phyloP scores from a whole-genome alignment of 2,797 vertebrate species.

The Anguilla anguilla region DNA sequence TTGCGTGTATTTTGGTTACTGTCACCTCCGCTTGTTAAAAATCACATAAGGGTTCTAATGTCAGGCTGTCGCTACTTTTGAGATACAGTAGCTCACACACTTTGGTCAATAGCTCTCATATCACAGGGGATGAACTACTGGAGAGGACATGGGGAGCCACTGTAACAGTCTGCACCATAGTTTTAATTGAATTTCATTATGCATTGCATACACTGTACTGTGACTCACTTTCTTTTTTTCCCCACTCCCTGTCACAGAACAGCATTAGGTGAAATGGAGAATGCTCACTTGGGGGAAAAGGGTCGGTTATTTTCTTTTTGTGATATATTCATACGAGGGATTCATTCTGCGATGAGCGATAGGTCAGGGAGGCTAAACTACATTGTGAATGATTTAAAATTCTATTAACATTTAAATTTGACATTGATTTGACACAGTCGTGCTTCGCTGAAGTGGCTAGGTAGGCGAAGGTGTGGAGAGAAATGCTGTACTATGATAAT shows the following conservation, averaged over 20 bases:
- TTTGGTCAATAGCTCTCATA: not conserved
- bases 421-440: slow-evolving; percentile 76
- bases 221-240: slow-evolving; percentile 27
- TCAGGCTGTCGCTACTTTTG: not conserved
- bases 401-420: slow-evolving; percentile 81
- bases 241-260: slow-evolving; percentile 26
- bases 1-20: not conserved
- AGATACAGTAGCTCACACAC: not conserved
- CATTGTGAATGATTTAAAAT: slow-evolving; percentile 76
- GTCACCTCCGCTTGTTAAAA: not conserved
- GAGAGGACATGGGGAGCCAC: slow-evolving; percentile 18
- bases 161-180: slow-evolving; percentile 15
- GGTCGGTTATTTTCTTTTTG: slow-evolving; percentile 49
- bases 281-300: slow-evolving; percentile 44
- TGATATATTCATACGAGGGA: slow-evolving; percentile 64
- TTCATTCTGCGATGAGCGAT: slow-evolving; percentile 61
- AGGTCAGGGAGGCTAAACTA: slow-evolving; percentile 72
- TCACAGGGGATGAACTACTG: slow-evolving; percentile 14
- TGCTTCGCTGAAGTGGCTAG: slow-evolving; percentile 56
- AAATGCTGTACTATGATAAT: slow-evolving; percentile 47
- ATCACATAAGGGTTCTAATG: not conserved
- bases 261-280: slow-evolving; percentile 29
- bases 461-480: slow-evolving; percentile 45
- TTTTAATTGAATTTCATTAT: slow-evolving; percentile 38
- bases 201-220: slow-evolving; percentile 38